A percentile compares a stretch with the other conserved stretches of the same genome.
phyloP scores from a whole-genome alignment of 1,140 invertebrate species.

The Pantala flavescens region DNA sequence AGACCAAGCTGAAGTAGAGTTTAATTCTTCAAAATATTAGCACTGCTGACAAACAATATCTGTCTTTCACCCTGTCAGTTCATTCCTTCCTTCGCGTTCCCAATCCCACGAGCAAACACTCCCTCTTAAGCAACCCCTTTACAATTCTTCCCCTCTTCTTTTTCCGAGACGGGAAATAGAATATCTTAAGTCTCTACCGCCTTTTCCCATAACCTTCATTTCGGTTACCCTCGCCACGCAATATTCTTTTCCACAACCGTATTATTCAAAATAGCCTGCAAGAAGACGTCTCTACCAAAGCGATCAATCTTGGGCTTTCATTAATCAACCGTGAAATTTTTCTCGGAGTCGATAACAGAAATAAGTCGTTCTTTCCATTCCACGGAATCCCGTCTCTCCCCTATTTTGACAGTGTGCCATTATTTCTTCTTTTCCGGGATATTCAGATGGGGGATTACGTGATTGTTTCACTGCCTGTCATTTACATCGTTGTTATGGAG shows the following conservation, averaged over 20 bases:
- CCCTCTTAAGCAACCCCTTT: too few relatives aligned
- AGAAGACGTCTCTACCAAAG: neutral
- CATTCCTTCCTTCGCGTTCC: too few relatives aligned
- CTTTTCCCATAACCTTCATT: neutral
- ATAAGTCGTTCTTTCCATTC: conserved; percentile 7
- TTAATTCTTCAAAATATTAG: too few relatives aligned
- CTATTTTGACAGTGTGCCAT: neutral
- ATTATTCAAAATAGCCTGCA: conserved; percentile 1
- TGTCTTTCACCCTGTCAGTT: too few relatives aligned
- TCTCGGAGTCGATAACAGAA: neutral
- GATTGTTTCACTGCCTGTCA: too few relatives aligned
- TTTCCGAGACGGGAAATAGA: conserved; percentile 1
- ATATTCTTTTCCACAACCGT: neutral
- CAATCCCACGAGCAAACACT: too few relatives aligned
- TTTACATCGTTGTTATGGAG: too few relatives aligned
- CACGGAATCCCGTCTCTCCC: neutral
- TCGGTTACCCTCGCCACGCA: neutral
- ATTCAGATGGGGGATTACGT: too few relatives aligned
- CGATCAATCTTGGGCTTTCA: neutral
- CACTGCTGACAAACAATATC: too few relatives aligned
- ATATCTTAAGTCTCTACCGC: conserved; percentile 1
- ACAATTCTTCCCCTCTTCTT: neutral
- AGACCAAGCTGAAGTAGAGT: too few relatives aligned
- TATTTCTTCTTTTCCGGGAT: neutral
- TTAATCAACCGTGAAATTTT: conserved; percentile 4